Evolutionary conservation across 2,797 vertebrate species (phyloP).

Genomic region (Xyrichtys novacula): DNA sequence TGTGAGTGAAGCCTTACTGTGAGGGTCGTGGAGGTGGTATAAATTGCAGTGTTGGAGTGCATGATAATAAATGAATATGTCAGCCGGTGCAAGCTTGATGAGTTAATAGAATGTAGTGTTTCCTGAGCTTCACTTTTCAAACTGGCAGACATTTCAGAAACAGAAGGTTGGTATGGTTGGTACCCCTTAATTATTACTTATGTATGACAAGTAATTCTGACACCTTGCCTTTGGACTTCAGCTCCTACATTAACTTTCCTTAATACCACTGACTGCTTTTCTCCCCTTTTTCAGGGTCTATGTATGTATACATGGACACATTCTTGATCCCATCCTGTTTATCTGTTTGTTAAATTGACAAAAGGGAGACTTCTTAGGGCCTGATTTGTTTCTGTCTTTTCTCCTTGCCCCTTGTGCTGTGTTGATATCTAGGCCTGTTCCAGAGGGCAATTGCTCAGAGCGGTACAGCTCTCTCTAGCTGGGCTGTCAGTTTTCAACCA

Average conservation of each 20-base stretch:
- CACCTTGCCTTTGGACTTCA: neutral
- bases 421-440: constrained; percentile 89
- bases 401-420: neutral
- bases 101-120: neutral
- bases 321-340: neutral
- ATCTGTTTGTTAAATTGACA: neutral
- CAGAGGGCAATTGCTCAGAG: constrained; percentile 99
- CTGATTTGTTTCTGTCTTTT: neutral
- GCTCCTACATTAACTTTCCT: neutral
- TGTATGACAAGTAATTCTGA: neutral
- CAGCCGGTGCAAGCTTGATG: neutral
- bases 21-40: neutral
- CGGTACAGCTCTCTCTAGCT: constrained; percentile 97
- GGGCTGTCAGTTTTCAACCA: constrained; percentile 99
- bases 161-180: neutral
- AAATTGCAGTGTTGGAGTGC: neutral
- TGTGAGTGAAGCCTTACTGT: neutral
- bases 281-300: neutral
- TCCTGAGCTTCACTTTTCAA: neutral
- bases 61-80: neutral
- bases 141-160: too few relatives aligned
- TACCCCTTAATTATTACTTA: neutral
- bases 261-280: too few relatives aligned
- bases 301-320: neutral
- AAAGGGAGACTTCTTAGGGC: neutral